A percentile compares a stretch with the other conserved stretches of the same genome.
phyloP scores from a whole-genome alignment of 2,888 invertebrate genomes.

The Germaria angustata region DNA sequence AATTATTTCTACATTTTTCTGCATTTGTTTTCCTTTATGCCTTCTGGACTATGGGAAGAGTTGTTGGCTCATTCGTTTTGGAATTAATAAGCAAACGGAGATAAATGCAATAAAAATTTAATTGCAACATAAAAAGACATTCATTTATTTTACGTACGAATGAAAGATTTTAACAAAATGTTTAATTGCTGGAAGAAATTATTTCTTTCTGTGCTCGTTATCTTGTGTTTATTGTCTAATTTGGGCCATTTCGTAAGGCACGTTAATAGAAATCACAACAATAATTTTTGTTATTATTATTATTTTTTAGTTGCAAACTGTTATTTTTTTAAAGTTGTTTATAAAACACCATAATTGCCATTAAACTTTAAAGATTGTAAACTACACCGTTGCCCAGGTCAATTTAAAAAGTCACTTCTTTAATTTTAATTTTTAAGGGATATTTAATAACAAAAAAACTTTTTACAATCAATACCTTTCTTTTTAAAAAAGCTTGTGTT shows the following conservation, averaged over 20 bases:
- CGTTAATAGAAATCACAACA: slow-evolving; percentile 31
- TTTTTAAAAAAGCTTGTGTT: too few relatives aligned
- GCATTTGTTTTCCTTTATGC: not conserved
- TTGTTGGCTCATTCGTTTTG: slow-evolving; percentile 20
- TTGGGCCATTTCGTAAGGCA: slow-evolving; percentile 42
- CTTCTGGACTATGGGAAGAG: slow-evolving; percentile 33
- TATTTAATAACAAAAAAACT: too few relatives aligned
- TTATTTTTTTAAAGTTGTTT: not conserved
- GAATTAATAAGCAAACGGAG: slow-evolving; percentile 11
- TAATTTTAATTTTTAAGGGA: too few relatives aligned
- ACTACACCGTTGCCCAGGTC: not conserved
- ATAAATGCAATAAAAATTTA: slow-evolving; percentile 43
- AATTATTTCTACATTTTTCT: slow-evolving; percentile 40
- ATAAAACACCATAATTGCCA: not conserved
- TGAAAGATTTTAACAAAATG: slow-evolving; percentile 10
- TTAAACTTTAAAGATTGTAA: not conserved
- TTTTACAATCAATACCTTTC: too few relatives aligned
- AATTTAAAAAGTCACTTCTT: not conserved
- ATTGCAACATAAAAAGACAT: slow-evolving; percentile 49
- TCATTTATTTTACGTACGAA: slow-evolving; percentile 6
- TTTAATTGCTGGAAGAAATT: slow-evolving; percentile 26
- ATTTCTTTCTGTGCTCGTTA: not conserved
- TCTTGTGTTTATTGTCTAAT: not conserved
- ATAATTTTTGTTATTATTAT: too few relatives aligned
- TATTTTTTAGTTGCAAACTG: not conserved